These are phyloP conservation scores for Numenius arquata DNA, from an alignment of 2,113 vertebrate genomes.

Conservation along the genomic window DNA sequence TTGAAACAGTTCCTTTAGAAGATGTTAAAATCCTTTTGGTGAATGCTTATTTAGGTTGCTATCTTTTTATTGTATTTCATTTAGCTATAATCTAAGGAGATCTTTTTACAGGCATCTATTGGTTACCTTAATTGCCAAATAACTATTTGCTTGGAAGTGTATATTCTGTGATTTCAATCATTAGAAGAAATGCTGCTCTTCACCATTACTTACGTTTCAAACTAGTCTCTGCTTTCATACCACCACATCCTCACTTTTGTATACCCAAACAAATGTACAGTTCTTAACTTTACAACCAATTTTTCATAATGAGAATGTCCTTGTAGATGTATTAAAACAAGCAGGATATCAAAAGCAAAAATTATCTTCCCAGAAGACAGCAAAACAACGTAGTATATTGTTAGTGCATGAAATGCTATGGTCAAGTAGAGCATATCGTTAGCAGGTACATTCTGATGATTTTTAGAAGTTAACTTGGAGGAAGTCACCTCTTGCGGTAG, in stretches of 20 bases:
- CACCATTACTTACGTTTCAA: not conserved
- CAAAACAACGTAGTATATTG: not conserved
- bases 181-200: not conserved
- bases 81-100: not conserved
- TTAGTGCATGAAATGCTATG: not conserved
- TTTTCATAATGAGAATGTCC: not conserved
- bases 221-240: not conserved
- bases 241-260: not conserved
- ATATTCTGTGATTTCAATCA: not conserved
- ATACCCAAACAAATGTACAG: not conserved
- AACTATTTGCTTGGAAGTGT: not conserved
- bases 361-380: not conserved
- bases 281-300: not conserved
- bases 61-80: not conserved
- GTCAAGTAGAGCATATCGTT: not conserved
- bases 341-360: not conserved
- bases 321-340: not conserved
- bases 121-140: not conserved
- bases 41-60: not conserved
- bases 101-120: not conserved
- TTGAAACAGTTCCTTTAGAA: not conserved
- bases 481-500: not conserved
- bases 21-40: not conserved
- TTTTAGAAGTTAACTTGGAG: not conserved
- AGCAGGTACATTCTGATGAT: not conserved